These are phyloP conservation scores for Drosophila willistoni DNA, from an alignment of 1,140 invertebrate genomes.

Conservation along the genomic window DNA sequence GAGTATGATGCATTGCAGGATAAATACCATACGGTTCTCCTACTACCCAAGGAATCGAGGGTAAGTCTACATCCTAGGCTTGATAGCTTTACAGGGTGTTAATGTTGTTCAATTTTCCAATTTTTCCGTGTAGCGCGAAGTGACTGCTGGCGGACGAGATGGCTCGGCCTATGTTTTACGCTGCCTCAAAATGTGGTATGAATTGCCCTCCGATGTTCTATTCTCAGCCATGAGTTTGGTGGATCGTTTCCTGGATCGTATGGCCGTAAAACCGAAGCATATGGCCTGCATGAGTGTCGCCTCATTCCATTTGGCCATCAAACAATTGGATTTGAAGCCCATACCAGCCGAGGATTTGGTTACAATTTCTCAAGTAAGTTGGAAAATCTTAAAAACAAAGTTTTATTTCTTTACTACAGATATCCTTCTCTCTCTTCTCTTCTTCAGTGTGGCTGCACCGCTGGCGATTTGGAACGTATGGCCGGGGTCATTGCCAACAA, in stretches of 20 bases:
- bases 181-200: slow-evolving; percentile 92
- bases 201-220: slow-evolving; percentile 90
- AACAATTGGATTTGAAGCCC: slow-evolving; percentile 78
- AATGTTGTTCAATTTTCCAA: background rate
- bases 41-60: slow-evolving; percentile 85
- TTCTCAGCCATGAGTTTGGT: slow-evolving; percentile 90
- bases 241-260: slow-evolving; percentile 89
- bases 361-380: slow-evolving; percentile 82
- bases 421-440: slow-evolving; percentile 59
- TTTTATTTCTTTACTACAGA: background rate
- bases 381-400: background rate
- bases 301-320: slow-evolving; percentile 82
- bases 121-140: slow-evolving; percentile 84
- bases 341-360: slow-evolving; percentile 82
- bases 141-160: slow-evolving; percentile 89
- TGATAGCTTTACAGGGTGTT: background rate
- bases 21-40: slow-evolving; percentile 88
- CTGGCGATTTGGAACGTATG: slow-evolving; percentile 89
- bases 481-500: slow-evolving; percentile 88
- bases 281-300: slow-evolving; percentile 83
- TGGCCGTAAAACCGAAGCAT: slow-evolving; percentile 86
- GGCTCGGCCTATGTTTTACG: slow-evolving; percentile 90
- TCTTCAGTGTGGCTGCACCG: slow-evolving; percentile 89
- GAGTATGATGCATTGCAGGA: slow-evolving; percentile 87
- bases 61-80: slow-evolving; percentile 67